Conservation (phyloP, 2,797 vertebrate genomes). For the Ibycter americanus region DNA sequence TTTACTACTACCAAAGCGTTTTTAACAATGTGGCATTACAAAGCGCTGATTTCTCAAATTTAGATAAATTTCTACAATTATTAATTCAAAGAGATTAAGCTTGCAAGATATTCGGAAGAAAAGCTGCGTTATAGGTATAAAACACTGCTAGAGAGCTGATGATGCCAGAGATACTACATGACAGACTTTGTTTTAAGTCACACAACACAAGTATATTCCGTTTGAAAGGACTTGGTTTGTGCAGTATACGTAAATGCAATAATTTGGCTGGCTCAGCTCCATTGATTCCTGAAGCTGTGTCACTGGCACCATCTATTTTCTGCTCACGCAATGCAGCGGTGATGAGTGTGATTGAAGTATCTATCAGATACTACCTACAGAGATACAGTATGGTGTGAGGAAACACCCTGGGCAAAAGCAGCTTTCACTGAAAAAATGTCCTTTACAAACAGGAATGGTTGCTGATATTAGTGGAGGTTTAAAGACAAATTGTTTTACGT, state of each 20-base stretch:
- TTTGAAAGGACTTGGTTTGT: not conserved
- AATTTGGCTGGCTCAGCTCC: not conserved
- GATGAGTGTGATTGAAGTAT: slow-evolving; percentile 25
- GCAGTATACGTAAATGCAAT: not conserved
- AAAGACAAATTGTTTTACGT: not conserved
- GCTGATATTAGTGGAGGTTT: not conserved
- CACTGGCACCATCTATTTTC: slow-evolving; percentile 27
- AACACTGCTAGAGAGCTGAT: not conserved
- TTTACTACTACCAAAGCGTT: not conserved
- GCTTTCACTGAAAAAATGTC: not conserved
- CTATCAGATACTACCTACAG: not conserved
- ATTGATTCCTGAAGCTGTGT: not conserved
- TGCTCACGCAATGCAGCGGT: not conserved
- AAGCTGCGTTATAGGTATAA: not conserved
- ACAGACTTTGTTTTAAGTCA: not conserved
- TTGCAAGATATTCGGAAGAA: not conserved
- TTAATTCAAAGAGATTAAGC: not conserved
- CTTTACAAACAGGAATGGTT: not conserved
- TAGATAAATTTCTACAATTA: not conserved
- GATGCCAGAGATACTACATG: not conserved
- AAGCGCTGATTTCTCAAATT: not conserved
- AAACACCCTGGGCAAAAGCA: not conserved
- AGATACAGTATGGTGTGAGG: not conserved
- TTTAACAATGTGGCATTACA: not conserved
- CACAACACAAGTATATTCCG: not conserved